phyloP scores from a whole-genome alignment of 2,113 vertebrate genomes.

The Isichthys henryi region DNA sequence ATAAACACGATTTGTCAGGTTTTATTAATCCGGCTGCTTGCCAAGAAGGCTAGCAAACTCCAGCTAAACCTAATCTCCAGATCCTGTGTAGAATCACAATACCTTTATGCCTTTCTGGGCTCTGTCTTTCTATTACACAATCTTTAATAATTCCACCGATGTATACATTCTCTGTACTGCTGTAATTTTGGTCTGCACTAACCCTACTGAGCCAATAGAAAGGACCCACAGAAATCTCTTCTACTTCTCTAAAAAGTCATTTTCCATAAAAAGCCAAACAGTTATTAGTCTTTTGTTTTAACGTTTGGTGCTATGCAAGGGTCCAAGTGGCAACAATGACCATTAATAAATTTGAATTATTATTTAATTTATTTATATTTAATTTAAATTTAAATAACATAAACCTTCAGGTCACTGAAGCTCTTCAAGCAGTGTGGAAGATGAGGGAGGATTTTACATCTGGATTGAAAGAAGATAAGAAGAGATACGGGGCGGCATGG shows the following conservation, averaged over 20 bases:
- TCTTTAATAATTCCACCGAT: background rate
- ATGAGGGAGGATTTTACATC: background rate
- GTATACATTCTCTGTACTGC: background rate
- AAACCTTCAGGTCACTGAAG: background rate
- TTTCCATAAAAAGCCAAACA: background rate
- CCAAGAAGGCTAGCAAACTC: background rate
- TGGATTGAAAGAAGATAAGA: background rate
- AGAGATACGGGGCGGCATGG: no score
- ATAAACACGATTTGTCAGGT: constrained; percentile 22
- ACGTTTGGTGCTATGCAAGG: background rate
- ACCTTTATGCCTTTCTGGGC: no score
- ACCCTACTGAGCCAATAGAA: background rate
- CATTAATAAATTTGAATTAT: background rate
- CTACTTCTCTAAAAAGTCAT: background rate
- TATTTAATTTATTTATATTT: no score
- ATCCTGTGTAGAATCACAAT: background rate
- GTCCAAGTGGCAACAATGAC: background rate
- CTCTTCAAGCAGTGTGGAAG: background rate
- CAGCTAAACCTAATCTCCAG: background rate
- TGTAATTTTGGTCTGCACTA: background rate
- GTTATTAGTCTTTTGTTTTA: background rate
- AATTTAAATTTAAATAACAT: no score
- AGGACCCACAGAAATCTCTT: background rate
- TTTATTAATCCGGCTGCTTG: constrained; percentile 48
- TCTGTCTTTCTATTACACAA: background rate